Evolutionary conservation across 1,140 invertebrate genomes (phyloP).

Genomic region (Drosophila sp.): DNA sequence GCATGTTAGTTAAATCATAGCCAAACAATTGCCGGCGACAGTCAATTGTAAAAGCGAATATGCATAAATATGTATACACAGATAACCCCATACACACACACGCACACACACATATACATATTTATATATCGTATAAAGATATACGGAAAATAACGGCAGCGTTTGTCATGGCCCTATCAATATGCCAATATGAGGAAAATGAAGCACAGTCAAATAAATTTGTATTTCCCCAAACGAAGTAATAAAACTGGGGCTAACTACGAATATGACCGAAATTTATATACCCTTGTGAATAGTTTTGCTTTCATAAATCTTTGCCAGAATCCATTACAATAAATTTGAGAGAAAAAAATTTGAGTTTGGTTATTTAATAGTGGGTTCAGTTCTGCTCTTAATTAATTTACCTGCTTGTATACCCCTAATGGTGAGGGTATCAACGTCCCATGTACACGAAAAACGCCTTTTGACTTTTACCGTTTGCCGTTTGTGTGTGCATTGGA

Average conservation of each 20-base stretch:
- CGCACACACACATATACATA: conserved; percentile 33
- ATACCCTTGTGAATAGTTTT: not conserved
- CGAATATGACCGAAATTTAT: not conserved
- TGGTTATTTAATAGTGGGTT: no score
- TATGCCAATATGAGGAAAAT: conserved; percentile 17
- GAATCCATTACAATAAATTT: no score
- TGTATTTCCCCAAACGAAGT: conserved; percentile 41
- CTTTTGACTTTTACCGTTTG: conserved; percentile 64
- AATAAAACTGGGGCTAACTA: not conserved
- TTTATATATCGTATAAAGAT: conserved; percentile 34
- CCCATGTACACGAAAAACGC: conserved; percentile 32
- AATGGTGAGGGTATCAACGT: conserved; percentile 30
- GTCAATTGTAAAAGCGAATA: conserved; percentile 44
- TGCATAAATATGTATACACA: conserved; percentile 21
- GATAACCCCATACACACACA: no score
- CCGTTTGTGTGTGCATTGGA: conserved; percentile 36
- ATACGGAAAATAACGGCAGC: conserved; percentile 25
- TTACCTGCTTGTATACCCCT: conserved; percentile 13
- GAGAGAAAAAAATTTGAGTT: no score
- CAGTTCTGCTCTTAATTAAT: no score
- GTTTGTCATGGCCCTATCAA: conserved; percentile 15
- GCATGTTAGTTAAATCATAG: conserved; percentile 55
- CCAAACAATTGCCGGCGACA: conserved; percentile 53
- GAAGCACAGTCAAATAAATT: conserved; percentile 58
- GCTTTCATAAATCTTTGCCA: no score